Conservation (phyloP, 2,888 invertebrate genomes). For the Drosophila antonietae region DNA sequence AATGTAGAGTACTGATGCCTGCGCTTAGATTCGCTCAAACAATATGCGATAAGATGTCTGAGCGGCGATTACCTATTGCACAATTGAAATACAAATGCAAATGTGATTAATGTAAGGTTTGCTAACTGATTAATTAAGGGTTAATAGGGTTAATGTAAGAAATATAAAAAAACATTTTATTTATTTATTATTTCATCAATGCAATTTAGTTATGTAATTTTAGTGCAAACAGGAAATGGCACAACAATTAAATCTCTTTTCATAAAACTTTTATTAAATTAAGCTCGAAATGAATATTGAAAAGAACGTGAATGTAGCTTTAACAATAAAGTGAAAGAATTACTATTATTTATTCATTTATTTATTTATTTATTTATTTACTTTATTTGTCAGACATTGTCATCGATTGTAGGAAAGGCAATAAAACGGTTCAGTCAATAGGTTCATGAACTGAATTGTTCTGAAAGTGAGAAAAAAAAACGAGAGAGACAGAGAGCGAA, state of each 20-base stretch:
- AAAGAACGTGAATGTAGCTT: background rate
- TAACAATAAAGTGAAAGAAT: conserved; percentile 6
- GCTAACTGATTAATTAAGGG: conserved; percentile 3
- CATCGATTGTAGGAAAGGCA: conserved; percentile 12
- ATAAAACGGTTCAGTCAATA: conserved; percentile 25
- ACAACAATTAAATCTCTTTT: background rate
- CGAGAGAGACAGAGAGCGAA: background rate
- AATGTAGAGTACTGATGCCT: background rate
- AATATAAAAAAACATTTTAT: too few relatives aligned
- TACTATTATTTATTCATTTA: conserved; percentile 26
- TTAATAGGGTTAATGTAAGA: background rate
- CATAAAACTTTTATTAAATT: background rate
- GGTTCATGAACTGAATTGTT: conserved; percentile 58
- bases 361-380: conserved; percentile 3
- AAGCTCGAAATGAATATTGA: background rate
- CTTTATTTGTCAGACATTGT: background rate
- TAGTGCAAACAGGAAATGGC: background rate
- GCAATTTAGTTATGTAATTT: background rate
- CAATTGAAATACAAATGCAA: conserved; percentile 1
- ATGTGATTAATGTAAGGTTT: background rate
- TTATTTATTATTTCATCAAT: background rate
- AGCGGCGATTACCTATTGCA: background rate
- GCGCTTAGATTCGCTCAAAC: background rate
- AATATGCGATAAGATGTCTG: conserved; percentile 2
- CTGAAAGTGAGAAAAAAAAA: conserved; percentile 10